These are phyloP conservation scores for Aphyosemion australe DNA, from an alignment of 2,113 vertebrate species.

Conservation along the genomic window DNA sequence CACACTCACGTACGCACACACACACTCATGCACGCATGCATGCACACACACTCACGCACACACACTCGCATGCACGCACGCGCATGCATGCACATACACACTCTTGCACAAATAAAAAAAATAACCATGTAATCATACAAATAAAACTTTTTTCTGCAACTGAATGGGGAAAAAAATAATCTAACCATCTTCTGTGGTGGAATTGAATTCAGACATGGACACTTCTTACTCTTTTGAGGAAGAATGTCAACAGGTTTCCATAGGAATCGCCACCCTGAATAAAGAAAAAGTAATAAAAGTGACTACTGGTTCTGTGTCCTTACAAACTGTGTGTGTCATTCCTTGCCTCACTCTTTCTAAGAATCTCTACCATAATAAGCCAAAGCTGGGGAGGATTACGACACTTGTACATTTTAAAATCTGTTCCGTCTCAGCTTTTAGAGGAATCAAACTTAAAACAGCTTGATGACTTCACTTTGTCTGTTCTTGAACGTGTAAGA, in stretches of 20 bases:
- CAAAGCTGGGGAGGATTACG: constrained; percentile 18
- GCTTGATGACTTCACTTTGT: constrained; percentile 9
- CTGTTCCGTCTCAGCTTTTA: constrained; percentile 10
- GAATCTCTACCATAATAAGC: constrained; percentile 20
- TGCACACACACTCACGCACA: no score
- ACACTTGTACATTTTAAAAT: constrained; percentile 30
- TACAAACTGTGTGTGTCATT: neutral
- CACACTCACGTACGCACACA: no score
- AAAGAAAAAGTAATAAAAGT: constrained; percentile 53
- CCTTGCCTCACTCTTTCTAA: constrained; percentile 14
- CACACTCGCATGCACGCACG: no score
- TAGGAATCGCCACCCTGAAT: constrained; percentile 21
- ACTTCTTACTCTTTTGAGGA: constrained; percentile 22
- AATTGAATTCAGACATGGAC: constrained; percentile 1
- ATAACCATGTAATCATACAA: no score
- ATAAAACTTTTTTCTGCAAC: no score
- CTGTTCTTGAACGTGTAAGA: constrained; percentile 25
- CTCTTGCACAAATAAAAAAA: no score
- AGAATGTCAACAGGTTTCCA: constrained; percentile 49
- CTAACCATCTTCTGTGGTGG: constrained; percentile 30
- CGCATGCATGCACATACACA: no score
- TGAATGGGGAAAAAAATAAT: no score
- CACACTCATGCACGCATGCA: no score
- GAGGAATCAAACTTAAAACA: constrained; percentile 28
- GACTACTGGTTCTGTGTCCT: constrained; percentile 32